A percentile compares a stretch with the other conserved stretches of the same genome.
phyloP scores from a whole-genome alignment of 2,797 vertebrate species.

The Premnoplex brunnescens region DNA sequence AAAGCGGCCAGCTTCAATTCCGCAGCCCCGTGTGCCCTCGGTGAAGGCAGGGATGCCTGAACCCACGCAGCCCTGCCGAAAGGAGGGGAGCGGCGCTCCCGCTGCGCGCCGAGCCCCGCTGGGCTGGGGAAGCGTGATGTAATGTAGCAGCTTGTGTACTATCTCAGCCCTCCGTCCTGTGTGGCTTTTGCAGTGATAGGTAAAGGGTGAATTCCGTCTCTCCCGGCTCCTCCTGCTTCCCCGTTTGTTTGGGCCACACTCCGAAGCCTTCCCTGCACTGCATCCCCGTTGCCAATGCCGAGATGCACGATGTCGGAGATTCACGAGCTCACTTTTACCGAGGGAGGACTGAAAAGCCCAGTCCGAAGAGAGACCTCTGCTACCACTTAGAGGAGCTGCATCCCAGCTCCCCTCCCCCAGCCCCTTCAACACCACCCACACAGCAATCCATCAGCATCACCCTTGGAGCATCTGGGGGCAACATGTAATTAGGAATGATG shows the following conservation, averaged over 20 bases:
- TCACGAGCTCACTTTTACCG: neutral
- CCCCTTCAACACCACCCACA: constrained; percentile 54
- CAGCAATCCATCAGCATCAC: constrained; percentile 63
- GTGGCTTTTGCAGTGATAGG: neutral
- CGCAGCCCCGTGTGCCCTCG: neutral
- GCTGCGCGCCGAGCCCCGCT: neutral
- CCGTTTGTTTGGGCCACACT: neutral
- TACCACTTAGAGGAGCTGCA: constrained; percentile 22
- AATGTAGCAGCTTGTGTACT: neutral
- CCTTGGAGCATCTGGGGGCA: constrained; percentile 65
- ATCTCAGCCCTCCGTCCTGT: neutral
- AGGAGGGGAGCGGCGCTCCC: neutral
- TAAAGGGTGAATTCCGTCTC: neutral
- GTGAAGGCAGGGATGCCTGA: neutral
- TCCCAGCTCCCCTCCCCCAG: constrained; percentile 23
- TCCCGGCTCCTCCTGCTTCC: neutral
- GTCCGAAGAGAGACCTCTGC: neutral
- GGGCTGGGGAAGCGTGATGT: neutral
- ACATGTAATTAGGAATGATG: constrained; percentile 57
- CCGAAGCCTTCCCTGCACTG: neutral
- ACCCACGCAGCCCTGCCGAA: neutral
- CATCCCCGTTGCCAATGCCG: neutral
- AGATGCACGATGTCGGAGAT: neutral
- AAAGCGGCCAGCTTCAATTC: accelerated
- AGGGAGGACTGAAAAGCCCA: neutral